Evolutionary conservation across 1,140 invertebrate genomes (phyloP).

Genomic region (Diorhabda sublineata): DNA sequence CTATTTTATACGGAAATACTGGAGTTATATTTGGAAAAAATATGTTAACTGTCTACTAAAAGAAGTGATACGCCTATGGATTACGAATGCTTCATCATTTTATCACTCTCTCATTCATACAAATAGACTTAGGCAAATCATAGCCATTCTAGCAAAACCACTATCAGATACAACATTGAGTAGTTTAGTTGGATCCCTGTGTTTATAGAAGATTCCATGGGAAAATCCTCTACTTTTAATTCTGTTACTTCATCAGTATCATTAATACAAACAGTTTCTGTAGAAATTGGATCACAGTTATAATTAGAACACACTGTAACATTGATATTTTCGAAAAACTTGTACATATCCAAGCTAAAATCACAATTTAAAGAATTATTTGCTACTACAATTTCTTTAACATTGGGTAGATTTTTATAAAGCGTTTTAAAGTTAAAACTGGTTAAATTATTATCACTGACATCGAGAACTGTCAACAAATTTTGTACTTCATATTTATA

Average conservation of each 20-base stretch:
- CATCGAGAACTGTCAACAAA: slow-evolving; percentile 33
- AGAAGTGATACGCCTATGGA: too few species aligned
- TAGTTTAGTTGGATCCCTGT: too few species aligned
- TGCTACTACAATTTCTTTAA: slow-evolving; percentile 36
- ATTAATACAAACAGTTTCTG: slow-evolving; percentile 28
- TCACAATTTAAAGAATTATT: slow-evolving; percentile 38
- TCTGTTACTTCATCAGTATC: background rate
- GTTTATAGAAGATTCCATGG: slow-evolving; percentile 28
- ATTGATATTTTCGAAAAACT: slow-evolving; percentile 32
- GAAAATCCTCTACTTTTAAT: slow-evolving; percentile 20
- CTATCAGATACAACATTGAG: too few species aligned
- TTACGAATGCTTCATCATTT: too few species aligned
- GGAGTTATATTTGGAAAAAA: too few species aligned
- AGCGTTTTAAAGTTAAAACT: slow-evolving; percentile 35
- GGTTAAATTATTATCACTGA: slow-evolving; percentile 36
- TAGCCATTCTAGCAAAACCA: too few species aligned
- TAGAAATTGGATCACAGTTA: slow-evolving; percentile 32
- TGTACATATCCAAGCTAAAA: slow-evolving; percentile 37
- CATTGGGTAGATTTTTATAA: slow-evolving; percentile 37
- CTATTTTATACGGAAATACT: too few species aligned
- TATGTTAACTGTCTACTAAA: too few species aligned
- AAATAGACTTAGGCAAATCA: too few species aligned
- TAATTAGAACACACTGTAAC: slow-evolving; percentile 31
- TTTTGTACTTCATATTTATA: slow-evolving; percentile 34
- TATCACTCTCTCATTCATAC: too few species aligned